Percentiles rank a stretch among this genome's conserved stretches.
phyloP scores from a whole-genome alignment of 2,113 vertebrate genomes.

The Sapayoa aenigma region DNA sequence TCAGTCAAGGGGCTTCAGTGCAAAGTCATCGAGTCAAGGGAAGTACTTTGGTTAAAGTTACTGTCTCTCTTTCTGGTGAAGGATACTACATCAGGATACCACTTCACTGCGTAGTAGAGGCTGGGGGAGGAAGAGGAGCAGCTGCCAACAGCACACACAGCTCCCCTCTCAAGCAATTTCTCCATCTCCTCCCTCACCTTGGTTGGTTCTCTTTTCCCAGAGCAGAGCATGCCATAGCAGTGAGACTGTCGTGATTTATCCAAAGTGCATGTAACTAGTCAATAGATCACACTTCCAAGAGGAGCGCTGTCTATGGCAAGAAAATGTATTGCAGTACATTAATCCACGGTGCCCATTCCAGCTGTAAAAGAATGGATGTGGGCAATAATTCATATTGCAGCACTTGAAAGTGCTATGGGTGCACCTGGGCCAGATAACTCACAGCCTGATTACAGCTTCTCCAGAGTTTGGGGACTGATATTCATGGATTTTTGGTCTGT shows the following conservation, averaged over 20 bases:
- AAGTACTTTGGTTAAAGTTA: neutral
- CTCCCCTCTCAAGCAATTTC: neutral
- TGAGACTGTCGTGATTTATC: neutral
- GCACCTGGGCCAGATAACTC: neutral
- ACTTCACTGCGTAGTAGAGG: neutral
- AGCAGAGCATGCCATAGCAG: neutral
- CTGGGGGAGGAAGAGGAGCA: neutral
- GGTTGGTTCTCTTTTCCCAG: neutral
- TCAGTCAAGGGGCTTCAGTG: neutral
- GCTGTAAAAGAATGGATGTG: constrained; percentile 9
- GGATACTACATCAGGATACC: neutral
- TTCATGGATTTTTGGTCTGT: neutral
- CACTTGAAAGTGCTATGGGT: neutral
- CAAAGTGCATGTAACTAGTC: neutral
- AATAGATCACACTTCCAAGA: constrained; percentile 38
- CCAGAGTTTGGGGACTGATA: neutral
- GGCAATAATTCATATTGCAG: constrained; percentile 39
- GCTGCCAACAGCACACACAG: neutral
- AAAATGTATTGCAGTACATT: constrained; percentile 39
- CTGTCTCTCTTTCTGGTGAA: neutral
- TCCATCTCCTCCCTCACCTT: neutral
- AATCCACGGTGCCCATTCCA: constrained; percentile 1
- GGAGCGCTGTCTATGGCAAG: constrained; percentile 31
- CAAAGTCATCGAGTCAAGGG: neutral
- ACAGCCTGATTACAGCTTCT: constrained; percentile 12